Conservation (phyloP, 2,888 invertebrate genomes). For the Microchrysa polita region DNA sequence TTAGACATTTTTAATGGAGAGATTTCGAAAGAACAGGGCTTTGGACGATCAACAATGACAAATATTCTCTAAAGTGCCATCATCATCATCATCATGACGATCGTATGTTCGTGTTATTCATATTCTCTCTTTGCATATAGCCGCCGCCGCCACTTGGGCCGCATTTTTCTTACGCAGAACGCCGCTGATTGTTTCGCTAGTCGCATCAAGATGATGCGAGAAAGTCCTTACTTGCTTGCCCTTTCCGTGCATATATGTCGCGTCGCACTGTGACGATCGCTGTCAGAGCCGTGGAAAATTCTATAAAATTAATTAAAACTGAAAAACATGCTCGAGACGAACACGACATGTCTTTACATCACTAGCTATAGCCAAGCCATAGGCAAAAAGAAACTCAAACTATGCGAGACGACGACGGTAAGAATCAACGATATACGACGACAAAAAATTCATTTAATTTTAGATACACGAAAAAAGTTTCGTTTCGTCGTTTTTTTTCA, state of each 20-base stretch:
- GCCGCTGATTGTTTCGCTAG: no score
- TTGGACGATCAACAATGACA: slow-evolving; percentile 25
- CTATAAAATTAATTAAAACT: slow-evolving; percentile 41
- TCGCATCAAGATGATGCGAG: no score
- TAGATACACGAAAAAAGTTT: slow-evolving; percentile 9
- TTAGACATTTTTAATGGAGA: background rate
- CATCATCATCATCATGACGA: background rate
- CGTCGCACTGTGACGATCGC: background rate
- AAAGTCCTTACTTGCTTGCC: no score
- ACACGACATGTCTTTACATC: no score
- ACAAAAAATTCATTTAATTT: slow-evolving; percentile 34
- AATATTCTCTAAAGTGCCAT: slow-evolving; percentile 17
- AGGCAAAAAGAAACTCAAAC: no score
- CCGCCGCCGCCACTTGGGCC: no score
- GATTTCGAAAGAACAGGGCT: background rate
- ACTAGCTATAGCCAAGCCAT: no score
- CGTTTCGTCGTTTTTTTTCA: background rate
- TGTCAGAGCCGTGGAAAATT: slow-evolving; percentile 33
- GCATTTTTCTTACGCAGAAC: no score
- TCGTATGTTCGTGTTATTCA: background rate
- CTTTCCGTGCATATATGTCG: background rate
- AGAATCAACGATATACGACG: background rate
- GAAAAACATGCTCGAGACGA: slow-evolving; percentile 3
- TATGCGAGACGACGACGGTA: background rate
- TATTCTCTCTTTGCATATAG: no score